Evolutionary conservation across 1,140 invertebrate species (phyloP).

Genomic region (Bombus ignitus): DNA sequence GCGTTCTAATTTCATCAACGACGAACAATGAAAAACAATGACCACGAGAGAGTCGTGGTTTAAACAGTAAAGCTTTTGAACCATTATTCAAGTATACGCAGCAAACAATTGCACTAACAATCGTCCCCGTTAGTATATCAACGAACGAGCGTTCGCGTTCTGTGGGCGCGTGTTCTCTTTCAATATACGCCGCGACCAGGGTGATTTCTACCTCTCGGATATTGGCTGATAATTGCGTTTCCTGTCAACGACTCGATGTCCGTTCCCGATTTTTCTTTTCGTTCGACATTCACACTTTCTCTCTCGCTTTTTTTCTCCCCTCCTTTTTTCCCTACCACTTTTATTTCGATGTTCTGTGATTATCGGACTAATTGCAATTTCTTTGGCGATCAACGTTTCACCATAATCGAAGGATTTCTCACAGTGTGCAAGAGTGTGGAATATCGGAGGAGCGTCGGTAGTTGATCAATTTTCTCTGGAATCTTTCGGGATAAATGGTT

Average conservation of each 20-base stretch:
- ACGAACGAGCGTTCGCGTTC: background rate
- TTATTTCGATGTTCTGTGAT: constrained; percentile 33
- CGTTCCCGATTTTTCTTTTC: constrained; percentile 1
- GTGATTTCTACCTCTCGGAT: constrained; percentile 8
- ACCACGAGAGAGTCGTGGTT: background rate
- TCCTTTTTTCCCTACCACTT: background rate
- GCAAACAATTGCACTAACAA: constrained; percentile 30
- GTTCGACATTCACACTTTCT: background rate
- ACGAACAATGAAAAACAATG: background rate
- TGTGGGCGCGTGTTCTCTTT: constrained; percentile 1
- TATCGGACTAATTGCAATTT: constrained; percentile 48
- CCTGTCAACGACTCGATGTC: background rate
- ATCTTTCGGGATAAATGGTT: background rate
- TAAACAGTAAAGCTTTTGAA: background rate
- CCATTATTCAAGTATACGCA: background rate
- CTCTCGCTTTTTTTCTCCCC: no score
- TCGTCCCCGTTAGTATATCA: constrained; percentile 18
- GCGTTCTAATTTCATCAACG: constrained; percentile 14
- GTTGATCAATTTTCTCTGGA: background rate
- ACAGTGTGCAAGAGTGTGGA: fast-evolving
- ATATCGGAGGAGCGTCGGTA: background rate
- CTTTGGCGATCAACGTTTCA: background rate
- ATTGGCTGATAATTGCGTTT: constrained; percentile 43
- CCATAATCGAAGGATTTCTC: background rate
- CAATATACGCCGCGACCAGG: constrained; percentile 38